Percentiles rank a stretch among this genome's conserved stretches.
These are phyloP conservation scores for Chionoecetes opilio DNA, from an alignment of 1,140 invertebrate species.

Conservation along the genomic window DNA sequence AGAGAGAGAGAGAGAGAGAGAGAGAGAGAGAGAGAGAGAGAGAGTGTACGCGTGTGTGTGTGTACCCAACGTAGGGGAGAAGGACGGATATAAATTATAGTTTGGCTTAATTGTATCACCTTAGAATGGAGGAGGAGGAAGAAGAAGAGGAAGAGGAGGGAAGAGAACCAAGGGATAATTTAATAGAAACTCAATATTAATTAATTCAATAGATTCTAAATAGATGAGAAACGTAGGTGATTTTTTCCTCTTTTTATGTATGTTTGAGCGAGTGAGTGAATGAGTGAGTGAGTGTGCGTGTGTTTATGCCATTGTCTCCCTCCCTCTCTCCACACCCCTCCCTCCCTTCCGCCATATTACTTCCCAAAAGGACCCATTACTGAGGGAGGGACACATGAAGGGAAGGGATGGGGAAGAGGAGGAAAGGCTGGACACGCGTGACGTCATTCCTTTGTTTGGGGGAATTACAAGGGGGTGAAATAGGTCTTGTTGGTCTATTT, in stretches of 20 bases:
- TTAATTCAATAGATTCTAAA: background rate
- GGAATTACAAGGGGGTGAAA: conserved; percentile 9
- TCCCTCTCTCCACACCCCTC: background rate
- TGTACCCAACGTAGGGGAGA: background rate
- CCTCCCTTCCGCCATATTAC: background rate
- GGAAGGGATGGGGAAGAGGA: background rate
- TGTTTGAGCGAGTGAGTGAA: background rate
- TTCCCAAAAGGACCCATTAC: conserved; percentile 27
- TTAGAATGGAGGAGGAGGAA: background rate
- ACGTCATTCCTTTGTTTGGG: conserved; percentile 18
- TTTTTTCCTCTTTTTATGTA: background rate
- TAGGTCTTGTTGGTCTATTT: too few species aligned
- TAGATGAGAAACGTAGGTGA: background rate
- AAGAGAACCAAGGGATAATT: background rate
- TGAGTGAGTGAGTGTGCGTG: too few species aligned
- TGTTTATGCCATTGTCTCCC: background rate
- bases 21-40: too few species aligned
- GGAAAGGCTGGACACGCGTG: background rate
- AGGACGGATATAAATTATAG: background rate
- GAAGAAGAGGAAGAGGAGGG: background rate
- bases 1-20: too few species aligned
- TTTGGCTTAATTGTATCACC: conserved; percentile 10
- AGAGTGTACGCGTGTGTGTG: background rate
- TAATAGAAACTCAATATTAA: background rate
- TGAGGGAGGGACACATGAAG: background rate